Conservation (phyloP, 1,140 invertebrate species). For the Cydia amplana region DNA sequence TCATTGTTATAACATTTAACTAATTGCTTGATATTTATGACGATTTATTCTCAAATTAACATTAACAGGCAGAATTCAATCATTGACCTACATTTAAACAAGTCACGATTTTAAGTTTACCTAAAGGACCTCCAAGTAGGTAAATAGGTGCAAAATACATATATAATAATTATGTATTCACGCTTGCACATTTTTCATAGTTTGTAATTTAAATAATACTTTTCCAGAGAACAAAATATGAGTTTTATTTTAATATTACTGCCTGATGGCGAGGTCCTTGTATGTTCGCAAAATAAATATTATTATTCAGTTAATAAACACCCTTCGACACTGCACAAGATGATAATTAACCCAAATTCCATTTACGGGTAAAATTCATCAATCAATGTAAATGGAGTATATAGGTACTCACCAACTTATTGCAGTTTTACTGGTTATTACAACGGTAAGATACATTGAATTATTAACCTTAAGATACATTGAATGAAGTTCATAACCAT, state of each 20-base stretch:
- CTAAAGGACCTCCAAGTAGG: background rate
- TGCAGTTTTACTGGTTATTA: background rate
- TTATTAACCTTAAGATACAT: background rate
- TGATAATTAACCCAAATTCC: constrained; percentile 21
- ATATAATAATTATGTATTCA: too few relatives aligned
- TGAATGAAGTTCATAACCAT: background rate
- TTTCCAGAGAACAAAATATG: too few relatives aligned
- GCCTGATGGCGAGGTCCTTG: background rate
- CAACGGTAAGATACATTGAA: background rate
- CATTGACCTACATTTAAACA: background rate
- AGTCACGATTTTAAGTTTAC: background rate
- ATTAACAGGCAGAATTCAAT: background rate
- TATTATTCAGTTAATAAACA: background rate
- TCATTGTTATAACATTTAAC: background rate
- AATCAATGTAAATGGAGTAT: constrained; percentile 1
- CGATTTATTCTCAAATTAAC: background rate
- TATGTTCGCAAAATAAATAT: constrained; percentile 6
- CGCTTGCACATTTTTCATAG: too few relatives aligned
- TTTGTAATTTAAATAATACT: too few relatives aligned
- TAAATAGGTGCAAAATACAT: too few relatives aligned
- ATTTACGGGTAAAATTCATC: background rate
- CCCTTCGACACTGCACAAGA: constrained; percentile 9
- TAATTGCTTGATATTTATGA: background rate
- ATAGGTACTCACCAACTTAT: background rate
- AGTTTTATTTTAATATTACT: background rate